Conservation (phyloP, 2,888 invertebrate species). For the Lobophora halterata region DNA sequence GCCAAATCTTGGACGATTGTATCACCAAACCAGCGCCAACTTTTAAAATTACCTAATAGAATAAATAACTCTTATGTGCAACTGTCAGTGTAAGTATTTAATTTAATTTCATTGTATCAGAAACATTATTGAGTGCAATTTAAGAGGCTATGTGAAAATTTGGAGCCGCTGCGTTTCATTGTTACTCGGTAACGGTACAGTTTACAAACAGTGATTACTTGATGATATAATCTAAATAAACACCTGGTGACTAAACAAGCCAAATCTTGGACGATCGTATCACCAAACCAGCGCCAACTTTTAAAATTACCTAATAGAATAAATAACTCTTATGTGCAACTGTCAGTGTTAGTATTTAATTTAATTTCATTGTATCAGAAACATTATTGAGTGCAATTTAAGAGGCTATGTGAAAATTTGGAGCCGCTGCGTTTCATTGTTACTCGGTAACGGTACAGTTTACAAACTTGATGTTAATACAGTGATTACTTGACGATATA, state of each 20-base stretch:
- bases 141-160: too few relatives aligned
- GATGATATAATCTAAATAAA: too few relatives aligned
- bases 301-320: constrained; percentile 44
- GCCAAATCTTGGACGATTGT: constrained; percentile 42
- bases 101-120: not conserved
- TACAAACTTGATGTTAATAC: too few relatives aligned
- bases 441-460: too few relatives aligned
- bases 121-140: constrained; percentile 2
- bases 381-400: constrained; percentile 3
- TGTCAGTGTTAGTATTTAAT: not conserved
- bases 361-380: not conserved
- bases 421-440: too few relatives aligned
- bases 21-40: constrained; percentile 46
- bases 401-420: too few relatives aligned
- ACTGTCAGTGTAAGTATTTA: not conserved
- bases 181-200: too few relatives aligned
- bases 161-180: too few relatives aligned
- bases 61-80: constrained; percentile 5
- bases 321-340: constrained; percentile 6
- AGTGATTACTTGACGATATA: too few relatives aligned
- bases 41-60: constrained; percentile 48
- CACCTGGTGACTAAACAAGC: constrained; percentile 52
- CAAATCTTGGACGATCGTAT: constrained; percentile 37
- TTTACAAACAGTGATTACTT: too few relatives aligned
- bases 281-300: constrained; percentile 49